phyloP scores from a whole-genome alignment of 2,888 invertebrate species.

The Drosophila ezoana region DNA sequence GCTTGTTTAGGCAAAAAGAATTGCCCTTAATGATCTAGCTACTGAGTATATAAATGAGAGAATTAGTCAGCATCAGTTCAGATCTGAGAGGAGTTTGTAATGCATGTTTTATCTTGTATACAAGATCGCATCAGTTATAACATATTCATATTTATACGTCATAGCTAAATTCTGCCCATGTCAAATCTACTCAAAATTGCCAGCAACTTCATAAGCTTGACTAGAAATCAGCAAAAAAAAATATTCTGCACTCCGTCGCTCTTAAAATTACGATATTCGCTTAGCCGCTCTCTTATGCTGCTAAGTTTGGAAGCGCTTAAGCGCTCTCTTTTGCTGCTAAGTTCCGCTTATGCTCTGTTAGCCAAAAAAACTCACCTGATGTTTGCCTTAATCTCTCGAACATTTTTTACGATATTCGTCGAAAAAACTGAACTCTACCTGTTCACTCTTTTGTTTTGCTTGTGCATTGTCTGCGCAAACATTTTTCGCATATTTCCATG shows the following conservation, averaged over 20 bases:
- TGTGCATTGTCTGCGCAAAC: slow-evolving; percentile 62
- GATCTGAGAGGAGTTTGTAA: not conserved
- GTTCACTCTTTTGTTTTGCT: slow-evolving; percentile 60
- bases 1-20: slow-evolving; percentile 40
- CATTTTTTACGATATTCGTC: slow-evolving; percentile 53
- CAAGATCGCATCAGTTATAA: not conserved
- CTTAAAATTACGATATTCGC: slow-evolving; percentile 59
- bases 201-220: slow-evolving; percentile 21
- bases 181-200: not conserved
- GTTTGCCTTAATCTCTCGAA: slow-evolving; percentile 1
- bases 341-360: slow-evolving; percentile 24
- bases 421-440: slow-evolving; percentile 42
- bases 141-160: not conserved
- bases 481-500: slow-evolving; percentile 77
- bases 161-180: not conserved
- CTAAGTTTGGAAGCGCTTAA: slow-evolving; percentile 8
- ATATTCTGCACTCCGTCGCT: slow-evolving; percentile 3
- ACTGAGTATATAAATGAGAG: slow-evolving; percentile 8
- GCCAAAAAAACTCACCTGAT: slow-evolving; percentile 20
- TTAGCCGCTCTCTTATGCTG: slow-evolving; percentile 5
- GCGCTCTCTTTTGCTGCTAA: slow-evolving; percentile 19
- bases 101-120: slow-evolving; percentile 1
- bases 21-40: slow-evolving; percentile 62
- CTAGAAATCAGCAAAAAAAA: not conserved
- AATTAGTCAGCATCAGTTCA: slow-evolving; percentile 6